phyloP scores from a whole-genome alignment of 1,140 invertebrate genomes.

The Chrysomallon squamiferum region DNA sequence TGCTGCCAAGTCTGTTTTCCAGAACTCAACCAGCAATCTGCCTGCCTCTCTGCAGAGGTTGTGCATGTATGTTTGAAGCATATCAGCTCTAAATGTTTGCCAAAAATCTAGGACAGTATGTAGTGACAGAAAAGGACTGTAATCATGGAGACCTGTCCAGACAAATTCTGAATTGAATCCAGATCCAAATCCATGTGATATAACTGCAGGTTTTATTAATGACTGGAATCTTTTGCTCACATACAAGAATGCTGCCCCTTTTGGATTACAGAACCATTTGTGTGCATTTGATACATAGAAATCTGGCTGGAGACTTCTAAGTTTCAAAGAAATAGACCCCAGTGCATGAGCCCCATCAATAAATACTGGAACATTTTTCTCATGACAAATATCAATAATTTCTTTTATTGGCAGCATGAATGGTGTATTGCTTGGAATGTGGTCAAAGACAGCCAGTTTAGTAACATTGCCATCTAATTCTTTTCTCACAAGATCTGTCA shows the following conservation, averaged over 20 bases:
- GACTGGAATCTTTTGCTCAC: constrained; percentile 44
- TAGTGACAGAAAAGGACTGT: constrained; percentile 54
- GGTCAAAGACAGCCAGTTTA: constrained; percentile 59
- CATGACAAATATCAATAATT: constrained; percentile 49
- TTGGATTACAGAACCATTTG: constrained; percentile 62
- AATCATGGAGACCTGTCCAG: constrained; percentile 62
- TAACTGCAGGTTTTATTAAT: constrained; percentile 43
- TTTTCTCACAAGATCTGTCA: constrained; percentile 34
- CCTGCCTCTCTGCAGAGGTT: constrained; percentile 43
- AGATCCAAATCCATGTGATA: constrained; percentile 60
- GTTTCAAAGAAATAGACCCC: constrained; percentile 42
- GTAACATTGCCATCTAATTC: constrained; percentile 34
- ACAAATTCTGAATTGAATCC: constrained; percentile 62
- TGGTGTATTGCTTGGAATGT: constrained; percentile 61
- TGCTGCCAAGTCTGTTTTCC: constrained; percentile 46
- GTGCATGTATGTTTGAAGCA: constrained; percentile 47
- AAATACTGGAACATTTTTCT: constrained; percentile 50
- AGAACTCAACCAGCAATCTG: constrained; percentile 36
- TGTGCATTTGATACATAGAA: constrained; percentile 61
- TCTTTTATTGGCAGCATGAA: constrained; percentile 56
- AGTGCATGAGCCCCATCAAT: constrained; percentile 62
- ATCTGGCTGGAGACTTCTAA: constrained; percentile 46
- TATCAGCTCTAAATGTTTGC: constrained; percentile 36
- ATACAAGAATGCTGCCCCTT: constrained; percentile 59
- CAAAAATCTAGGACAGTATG: constrained; percentile 57